Evolutionary conservation across 2,797 vertebrate genomes (phyloP).

Genomic region (Urosaurus nigricauda): DNA sequence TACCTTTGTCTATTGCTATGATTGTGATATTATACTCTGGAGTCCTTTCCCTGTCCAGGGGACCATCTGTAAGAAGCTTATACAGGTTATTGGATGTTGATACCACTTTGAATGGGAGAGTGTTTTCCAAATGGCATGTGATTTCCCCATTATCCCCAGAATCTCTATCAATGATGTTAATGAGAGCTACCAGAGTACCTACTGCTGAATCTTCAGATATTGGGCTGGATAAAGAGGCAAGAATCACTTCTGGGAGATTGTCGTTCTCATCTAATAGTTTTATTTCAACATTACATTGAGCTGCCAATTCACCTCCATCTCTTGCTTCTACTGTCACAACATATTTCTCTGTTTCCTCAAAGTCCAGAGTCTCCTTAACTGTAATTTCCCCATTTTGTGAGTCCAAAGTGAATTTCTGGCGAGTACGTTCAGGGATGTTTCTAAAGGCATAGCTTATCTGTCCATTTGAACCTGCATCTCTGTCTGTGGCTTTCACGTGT

Average conservation of each 20-base stretch:
- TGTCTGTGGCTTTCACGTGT: conserved; percentile 53
- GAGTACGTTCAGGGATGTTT: conserved; percentile 38
- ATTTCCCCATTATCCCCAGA: conserved; percentile 5
- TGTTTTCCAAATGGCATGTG: background rate
- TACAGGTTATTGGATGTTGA: conserved; percentile 14
- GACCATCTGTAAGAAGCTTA: conserved; percentile 52
- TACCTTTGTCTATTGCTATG: conserved; percentile 1
- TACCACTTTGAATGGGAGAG: conserved; percentile 12
- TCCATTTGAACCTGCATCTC: conserved; percentile 70
- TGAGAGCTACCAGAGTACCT: background rate
- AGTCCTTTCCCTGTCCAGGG: background rate
- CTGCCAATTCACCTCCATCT: conserved; percentile 46
- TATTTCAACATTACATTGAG: conserved; percentile 17
- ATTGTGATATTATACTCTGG: conserved; percentile 27
- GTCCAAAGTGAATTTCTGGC: conserved; percentile 42
- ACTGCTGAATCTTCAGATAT: background rate
- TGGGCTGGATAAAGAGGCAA: conserved; percentile 67
- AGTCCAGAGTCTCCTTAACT: background rate
- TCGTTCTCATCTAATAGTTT: conserved; percentile 73
- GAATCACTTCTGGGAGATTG: conserved; percentile 75
- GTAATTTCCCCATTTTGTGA: background rate
- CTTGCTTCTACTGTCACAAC: conserved; percentile 63
- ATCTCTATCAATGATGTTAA: conserved; percentile 28
- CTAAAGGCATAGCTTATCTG: conserved; percentile 71
- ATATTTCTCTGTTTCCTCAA: conserved; percentile 63